A percentile compares a stretch with the other conserved stretches of the same genome.
Conservation (phyloP, 2,113 vertebrate species). For the Hippocampus zosterae region DNA sequence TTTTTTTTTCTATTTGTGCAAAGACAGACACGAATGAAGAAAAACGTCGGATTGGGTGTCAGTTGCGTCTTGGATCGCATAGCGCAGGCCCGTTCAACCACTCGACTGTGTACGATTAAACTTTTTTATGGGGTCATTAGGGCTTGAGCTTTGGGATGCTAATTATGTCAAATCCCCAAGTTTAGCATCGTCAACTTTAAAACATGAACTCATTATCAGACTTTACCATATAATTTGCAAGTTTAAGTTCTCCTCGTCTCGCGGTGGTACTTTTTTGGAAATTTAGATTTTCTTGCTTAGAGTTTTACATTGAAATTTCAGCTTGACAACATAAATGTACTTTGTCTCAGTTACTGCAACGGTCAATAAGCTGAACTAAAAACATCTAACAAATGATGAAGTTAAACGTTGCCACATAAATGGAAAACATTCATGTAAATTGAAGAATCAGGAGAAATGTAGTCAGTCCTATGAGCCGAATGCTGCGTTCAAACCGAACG, state of each 20-base stretch:
- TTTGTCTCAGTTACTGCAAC: no score
- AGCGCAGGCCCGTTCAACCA: background rate
- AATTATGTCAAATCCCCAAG: slow-evolving; percentile 34
- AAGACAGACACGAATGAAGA: slow-evolving; percentile 4
- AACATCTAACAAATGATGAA: no score
- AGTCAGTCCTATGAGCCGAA: no score
- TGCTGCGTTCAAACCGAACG: no score
- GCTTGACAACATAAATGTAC: background rate
- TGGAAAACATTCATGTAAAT: no score
- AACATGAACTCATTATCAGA: slow-evolving; percentile 23
- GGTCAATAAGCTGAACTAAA: no score
- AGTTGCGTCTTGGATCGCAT: slow-evolving; percentile 14
- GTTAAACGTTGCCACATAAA: no score
- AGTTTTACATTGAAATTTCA: no score
- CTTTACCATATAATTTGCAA: background rate
- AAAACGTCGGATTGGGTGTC: slow-evolving; percentile 10
- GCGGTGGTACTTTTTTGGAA: no score
- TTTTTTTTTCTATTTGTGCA: background rate
- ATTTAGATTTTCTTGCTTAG: no score
- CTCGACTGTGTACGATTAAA: background rate
- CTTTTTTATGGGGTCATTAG: slow-evolving; percentile 19
- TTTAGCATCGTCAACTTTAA: background rate
- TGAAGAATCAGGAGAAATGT: no score
- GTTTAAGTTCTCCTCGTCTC: background rate
- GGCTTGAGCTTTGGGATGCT: slow-evolving; percentile 14